A percentile compares a stretch with the other conserved stretches of the same genome.
phyloP scores from a whole-genome alignment of 2,113 vertebrate genomes.

The Periophthalmus modestus region DNA sequence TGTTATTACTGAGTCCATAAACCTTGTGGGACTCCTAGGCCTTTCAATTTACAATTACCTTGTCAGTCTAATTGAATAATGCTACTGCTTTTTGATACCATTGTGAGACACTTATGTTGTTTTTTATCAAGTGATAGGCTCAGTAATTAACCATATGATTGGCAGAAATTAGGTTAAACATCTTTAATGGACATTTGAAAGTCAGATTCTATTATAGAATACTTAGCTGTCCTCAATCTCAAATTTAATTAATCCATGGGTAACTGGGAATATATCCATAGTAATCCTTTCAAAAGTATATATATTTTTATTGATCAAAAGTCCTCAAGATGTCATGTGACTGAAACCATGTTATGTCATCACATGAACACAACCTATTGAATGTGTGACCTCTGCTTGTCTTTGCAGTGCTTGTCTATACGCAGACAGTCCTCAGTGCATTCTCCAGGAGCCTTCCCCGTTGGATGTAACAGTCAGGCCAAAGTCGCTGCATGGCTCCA shows the following conservation, averaged over 20 bases:
- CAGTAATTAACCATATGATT: not conserved
- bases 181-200: not conserved
- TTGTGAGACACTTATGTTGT: not conserved
- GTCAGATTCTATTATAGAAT: not conserved
- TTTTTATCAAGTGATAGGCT: not conserved
- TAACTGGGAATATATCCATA: no score
- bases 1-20: not conserved
- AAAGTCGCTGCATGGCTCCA: constrained; percentile 91
- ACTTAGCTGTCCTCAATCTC: no score
- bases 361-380: not conserved
- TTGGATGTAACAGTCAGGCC: constrained; percentile 83
- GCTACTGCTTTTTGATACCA: not conserved
- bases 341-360: no score
- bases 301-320: not conserved
- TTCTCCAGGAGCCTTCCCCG: constrained; percentile 77
- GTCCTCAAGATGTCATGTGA: not conserved
- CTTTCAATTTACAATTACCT: not conserved
- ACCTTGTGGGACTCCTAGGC: not conserved
- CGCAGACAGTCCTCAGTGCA: constrained; percentile 84
- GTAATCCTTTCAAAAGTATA: no score
- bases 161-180: not conserved
- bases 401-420: constrained; percentile 79
- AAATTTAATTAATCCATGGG: no score
- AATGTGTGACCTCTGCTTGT: constrained; percentile 38
- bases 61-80: not conserved